Percentiles rank a stretch among this genome's conserved stretches.
Conservation (phyloP, 2,888 invertebrate species). For the Yponomeuta malinellus region DNA sequence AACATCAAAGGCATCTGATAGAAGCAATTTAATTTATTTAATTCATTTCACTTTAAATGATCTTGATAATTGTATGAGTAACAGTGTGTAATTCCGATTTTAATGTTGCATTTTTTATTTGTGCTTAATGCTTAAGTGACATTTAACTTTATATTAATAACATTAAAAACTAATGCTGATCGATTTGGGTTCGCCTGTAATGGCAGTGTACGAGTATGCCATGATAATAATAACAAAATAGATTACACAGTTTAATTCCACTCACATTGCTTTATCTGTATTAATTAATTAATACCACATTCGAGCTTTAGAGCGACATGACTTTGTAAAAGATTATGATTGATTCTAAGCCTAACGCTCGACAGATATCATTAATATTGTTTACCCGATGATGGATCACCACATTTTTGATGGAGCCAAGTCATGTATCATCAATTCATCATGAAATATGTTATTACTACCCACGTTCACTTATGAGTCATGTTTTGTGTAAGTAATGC, state of each 20-base stretch:
- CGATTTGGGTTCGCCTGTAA: too few species aligned
- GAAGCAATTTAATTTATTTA: background rate
- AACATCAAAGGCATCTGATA: background rate
- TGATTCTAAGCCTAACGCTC: conserved; percentile 46
- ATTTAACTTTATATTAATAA: too few species aligned
- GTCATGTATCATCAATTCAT: conserved; percentile 33
- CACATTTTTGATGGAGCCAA: conserved; percentile 36
- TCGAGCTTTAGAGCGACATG: conserved; percentile 24
- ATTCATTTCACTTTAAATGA: too few species aligned
- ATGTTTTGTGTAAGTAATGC: conserved; percentile 16
- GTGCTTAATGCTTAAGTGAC: too few species aligned
- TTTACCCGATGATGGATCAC: conserved; percentile 55
- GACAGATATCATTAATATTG: conserved; percentile 61
- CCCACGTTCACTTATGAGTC: conserved; percentile 14
- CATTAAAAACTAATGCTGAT: too few species aligned
- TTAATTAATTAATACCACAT: conserved; percentile 14
- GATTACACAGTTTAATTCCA: background rate
- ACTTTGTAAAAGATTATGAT: conserved; percentile 43
- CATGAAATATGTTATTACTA: conserved; percentile 15
- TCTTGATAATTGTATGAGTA: too few species aligned
- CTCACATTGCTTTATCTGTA: background rate
- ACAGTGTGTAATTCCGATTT: too few species aligned
- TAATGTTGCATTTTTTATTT: too few species aligned
- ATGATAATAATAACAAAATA: too few species aligned
- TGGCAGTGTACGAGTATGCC: too few species aligned